Conservation (phyloP, 2,113 vertebrate species). For the Nycticorax nycticorax region DNA sequence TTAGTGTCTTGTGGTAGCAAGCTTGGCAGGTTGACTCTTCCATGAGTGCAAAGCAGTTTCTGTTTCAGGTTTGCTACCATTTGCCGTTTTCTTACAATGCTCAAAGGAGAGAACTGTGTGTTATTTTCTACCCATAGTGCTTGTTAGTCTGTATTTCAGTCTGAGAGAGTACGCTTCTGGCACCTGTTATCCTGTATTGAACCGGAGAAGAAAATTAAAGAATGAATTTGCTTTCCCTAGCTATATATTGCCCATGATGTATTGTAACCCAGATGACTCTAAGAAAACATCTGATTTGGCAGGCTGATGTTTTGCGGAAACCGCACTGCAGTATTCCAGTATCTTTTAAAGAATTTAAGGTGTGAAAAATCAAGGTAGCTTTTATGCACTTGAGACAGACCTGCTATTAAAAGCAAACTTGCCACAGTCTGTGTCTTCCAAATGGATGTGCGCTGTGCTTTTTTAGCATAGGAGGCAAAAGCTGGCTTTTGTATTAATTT, state of each 20-base stretch:
- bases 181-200: background rate
- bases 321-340: background rate
- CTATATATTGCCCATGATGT: fast-evolving
- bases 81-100: background rate
- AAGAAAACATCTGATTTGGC: background rate
- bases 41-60: background rate
- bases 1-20: background rate
- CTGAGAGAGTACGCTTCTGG: background rate
- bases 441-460: background rate
- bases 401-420: background rate
- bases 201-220: background rate
- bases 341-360: background rate
- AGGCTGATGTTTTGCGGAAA: background rate
- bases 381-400: background rate
- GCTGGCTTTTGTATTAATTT: background rate
- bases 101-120: background rate
- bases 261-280: background rate
- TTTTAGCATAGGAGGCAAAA: background rate
- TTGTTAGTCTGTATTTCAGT: background rate
- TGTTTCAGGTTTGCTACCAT: background rate
- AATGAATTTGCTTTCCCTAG: background rate
- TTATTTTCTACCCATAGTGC: background rate
- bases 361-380: background rate
- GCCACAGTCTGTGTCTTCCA: background rate
- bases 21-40: background rate